Evolutionary conservation across 2,888 invertebrate genomes (phyloP), one percentile per base, ranked within the genome.

Genomic region (Euclidia mi): DNA sequence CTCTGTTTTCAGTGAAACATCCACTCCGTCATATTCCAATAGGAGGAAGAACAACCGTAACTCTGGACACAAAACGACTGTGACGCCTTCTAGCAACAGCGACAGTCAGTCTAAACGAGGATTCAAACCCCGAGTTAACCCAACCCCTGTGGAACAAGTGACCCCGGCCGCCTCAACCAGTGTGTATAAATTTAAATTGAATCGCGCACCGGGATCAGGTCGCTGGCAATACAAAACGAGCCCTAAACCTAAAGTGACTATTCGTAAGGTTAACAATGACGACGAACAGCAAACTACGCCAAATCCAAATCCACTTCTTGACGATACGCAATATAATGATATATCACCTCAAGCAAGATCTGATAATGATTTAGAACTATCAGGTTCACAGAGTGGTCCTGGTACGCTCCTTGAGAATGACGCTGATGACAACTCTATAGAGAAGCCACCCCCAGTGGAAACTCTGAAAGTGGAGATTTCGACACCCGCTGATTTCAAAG

Each of bases 201-300:
- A 97, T 80, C 95, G 98, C 40, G 95, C 97, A 10, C 97, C 97
- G 42, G 98, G 98, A 2, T 96, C 97, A 38, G 98, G 98, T 47
- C 96, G 98, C 71, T 98, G 98, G 98, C 97, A 98, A 76, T 98
- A 98, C 88, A 98, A 98, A 91, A 98, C 98, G 7, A 97, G 98
- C 17, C 96, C 98, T 0, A 98, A 98, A 86, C 98, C 98, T 2
- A 96, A 98, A 85, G 96, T 98, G 6, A 96, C 96, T 44, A 98
- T 98, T 69, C 95, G 97, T 47, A 97, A 97, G 82, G 95, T 96
- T 73, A 95, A 94, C 47, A 95, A 95, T 51, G 95, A 95, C 52
- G 95, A 95, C 56, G 92, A 92, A 17, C 85, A 87, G 65, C 93
- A 90, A 79, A 92, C 94, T 60, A 94, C 94, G 45, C 94, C 94